phyloP scores from a whole-genome alignment of 2,113 vertebrate species.

The Tragelaphus buxtoni region DNA sequence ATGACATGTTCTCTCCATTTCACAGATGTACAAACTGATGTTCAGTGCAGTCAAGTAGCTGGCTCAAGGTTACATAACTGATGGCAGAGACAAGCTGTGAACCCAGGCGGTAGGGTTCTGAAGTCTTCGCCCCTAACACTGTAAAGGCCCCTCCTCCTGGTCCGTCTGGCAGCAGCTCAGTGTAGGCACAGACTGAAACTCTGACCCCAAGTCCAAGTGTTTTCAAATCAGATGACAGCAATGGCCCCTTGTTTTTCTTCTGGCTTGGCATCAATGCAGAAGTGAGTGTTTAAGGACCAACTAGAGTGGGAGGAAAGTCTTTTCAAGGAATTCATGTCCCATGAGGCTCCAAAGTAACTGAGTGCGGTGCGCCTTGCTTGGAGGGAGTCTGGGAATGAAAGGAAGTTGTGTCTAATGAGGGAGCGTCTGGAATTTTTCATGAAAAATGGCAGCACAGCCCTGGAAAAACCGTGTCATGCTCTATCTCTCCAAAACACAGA shows the following conservation, averaged over 20 bases:
- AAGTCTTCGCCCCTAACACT: not conserved
- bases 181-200: not conserved
- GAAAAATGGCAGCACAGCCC: not conserved
- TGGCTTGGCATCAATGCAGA: not conserved
- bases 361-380: not conserved
- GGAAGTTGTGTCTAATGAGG: not conserved
- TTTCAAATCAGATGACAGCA: not conserved
- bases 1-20: not conserved
- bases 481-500: not conserved
- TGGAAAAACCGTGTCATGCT: constrained; percentile 1
- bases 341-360: not conserved
- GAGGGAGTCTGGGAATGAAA: not conserved
- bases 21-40: not conserved
- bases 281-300: not conserved
- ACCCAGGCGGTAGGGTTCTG: not conserved
- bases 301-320: not conserved
- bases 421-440: not conserved
- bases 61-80: not conserved
- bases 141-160: not conserved
- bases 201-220: not conserved
- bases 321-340: not conserved
- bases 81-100: not conserved
- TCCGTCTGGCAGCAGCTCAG: not conserved
- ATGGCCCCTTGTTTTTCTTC: not conserved
- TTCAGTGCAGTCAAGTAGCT: not conserved